Base-by-base conservation (phyloP, 2,113 vertebrate genomes). In the Falco punctatus region DNA sequence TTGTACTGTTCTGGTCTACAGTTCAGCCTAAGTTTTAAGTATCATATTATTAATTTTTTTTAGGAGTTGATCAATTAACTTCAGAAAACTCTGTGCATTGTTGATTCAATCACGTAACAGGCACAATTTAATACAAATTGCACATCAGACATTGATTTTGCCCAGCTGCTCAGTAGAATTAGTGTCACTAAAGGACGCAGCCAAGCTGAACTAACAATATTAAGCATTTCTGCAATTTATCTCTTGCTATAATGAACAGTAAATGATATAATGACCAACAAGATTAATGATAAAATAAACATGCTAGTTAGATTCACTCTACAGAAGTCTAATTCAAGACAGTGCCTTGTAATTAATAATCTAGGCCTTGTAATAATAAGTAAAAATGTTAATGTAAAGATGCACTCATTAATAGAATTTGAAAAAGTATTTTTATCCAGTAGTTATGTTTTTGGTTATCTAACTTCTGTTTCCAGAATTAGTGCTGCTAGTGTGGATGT, bases 251-350 rank as follows among this genome's bases (percentile, higher is more conserved):
- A 98, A 98, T 97, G 88, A 98, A 98, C 73, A 97, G 75, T 97
- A 98, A 98, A 95, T 97, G 95, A 97, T 97, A 97, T 96, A 98
- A 98, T 96, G 96, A 96, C 96, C 97, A 98, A 89, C 62, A 98
- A 97, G 96, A 98, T 98, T 98, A 98, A 98, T 97, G 96, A 96
- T 95, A 96, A 96, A 98, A 96, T 81, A 98, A 97, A 98, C 95
- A 96, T 86, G 52, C 85, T 97, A 86, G 88, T 97, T 98, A 96
- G 91, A 97, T 74, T 96, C 78, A 97, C 18, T 78, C 51, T 85
- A 94, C 79, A 89, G 88, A 97, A 92, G 82, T 84, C 66, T 86
- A 97, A 33, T 92, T 97, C 69, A 96, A 77, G 81, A 42, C 71
- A 58, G 8, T 92, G 83, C 57, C 52, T 93, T 81, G 65, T 70